These are phyloP conservation scores for Acrobasis consociella DNA, from an alignment of 2,888 invertebrate species.

Conservation along the genomic window DNA sequence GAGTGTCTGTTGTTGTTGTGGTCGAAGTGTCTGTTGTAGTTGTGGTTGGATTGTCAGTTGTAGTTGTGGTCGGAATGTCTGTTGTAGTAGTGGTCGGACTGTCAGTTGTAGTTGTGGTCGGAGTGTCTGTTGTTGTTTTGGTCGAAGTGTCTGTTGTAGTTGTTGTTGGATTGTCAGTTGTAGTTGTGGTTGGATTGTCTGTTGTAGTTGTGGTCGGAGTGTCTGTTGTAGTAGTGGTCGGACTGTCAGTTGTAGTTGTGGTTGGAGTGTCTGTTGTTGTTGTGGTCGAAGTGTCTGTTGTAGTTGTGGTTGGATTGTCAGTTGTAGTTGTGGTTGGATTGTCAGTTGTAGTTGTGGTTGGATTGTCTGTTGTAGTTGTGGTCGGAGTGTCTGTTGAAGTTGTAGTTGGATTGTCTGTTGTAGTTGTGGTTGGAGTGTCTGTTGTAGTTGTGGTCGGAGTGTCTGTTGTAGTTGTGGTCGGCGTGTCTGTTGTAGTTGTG, in stretches of 20 bases:
- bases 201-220: conserved; percentile 17
- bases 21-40: neutral
- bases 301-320: conserved; percentile 10
- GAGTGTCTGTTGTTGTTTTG: too few species aligned
- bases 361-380: conserved; percentile 6
- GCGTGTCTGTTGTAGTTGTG: neutral
- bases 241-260: conserved; percentile 12
- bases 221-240: conserved; percentile 12
- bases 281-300: conserved; percentile 22
- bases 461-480: neutral
- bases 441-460: neutral
- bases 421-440: neutral
- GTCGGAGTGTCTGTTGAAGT: neutral
- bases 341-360: neutral
- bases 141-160: neutral
- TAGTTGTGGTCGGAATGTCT: conserved; percentile 14
- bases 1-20: neutral
- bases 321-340: neutral
- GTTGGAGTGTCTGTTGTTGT: conserved; percentile 7
- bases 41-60: conserved; percentile 6
- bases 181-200: neutral
- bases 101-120: neutral
- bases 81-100: neutral
- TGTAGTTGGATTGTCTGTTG: neutral
- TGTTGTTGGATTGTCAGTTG: neutral